These are phyloP conservation scores for Drosophila leontia DNA, from an alignment of 1,140 invertebrate genomes.

Conservation along the genomic window DNA sequence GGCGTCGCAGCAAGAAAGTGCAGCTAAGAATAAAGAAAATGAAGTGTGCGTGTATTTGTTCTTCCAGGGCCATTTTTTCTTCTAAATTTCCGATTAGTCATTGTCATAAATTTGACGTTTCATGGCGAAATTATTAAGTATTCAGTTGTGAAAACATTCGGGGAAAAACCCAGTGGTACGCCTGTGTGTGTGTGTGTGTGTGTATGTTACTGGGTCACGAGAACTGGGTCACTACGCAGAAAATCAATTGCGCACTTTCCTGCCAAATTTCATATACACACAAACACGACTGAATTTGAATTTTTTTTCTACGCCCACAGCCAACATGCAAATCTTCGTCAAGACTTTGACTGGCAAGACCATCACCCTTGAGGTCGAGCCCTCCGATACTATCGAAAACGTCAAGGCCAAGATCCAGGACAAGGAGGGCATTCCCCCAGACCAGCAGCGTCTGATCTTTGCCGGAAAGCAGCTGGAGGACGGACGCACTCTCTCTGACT, in stretches of 20 bases:
- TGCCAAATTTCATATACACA: not conserved
- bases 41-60: constrained; percentile 2
- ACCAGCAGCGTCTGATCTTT: too few species aligned
- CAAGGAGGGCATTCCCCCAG: too few species aligned
- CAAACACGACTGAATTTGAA: not conserved
- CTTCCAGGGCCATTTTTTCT: constrained; percentile 5
- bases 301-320: constrained; percentile 4
- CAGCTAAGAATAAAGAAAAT: constrained; percentile 25
- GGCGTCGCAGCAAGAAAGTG: constrained; percentile 27
- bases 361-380: constrained; percentile 92
- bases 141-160: constrained; percentile 22
- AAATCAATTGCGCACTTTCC: constrained; percentile 40
- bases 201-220: constrained; percentile 38
- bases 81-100: constrained; percentile 37
- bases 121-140: constrained; percentile 17
- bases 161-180: not conserved
- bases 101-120: not conserved
- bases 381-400: constrained; percentile 93
- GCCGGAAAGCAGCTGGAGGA: too few species aligned
- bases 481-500: too few species aligned
- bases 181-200: constrained; percentile 9
- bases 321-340: constrained; percentile 92
- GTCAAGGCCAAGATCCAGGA: constrained; percentile 88
- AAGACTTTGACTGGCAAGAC: constrained; percentile 90
- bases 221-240: constrained; percentile 50